Evolutionary conservation across 2,797 vertebrate genomes (phyloP).

Genomic region (Cottoperca gobio): DNA sequence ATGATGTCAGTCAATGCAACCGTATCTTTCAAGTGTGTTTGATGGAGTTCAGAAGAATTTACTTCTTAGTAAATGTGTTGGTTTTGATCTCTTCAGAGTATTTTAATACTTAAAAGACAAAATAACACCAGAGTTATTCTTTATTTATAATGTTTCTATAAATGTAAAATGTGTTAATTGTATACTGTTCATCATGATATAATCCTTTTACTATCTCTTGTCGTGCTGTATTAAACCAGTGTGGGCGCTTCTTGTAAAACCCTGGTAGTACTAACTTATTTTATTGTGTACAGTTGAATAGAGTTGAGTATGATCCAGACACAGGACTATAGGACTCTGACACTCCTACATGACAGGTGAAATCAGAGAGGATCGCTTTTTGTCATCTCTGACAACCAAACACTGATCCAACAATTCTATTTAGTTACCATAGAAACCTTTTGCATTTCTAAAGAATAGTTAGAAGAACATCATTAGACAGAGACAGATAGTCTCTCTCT

Average conservation of each 20-base stretch:
- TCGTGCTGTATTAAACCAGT: background rate
- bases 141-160: background rate
- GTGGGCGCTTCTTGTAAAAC: background rate
- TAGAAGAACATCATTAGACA: background rate
- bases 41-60: slow-evolving; percentile 2
- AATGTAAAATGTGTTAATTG: background rate
- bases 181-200: background rate
- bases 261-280: background rate
- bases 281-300: background rate
- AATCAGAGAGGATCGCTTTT: slow-evolving; percentile 7
- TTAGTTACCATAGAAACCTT: slow-evolving; percentile 79
- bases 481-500: background rate
- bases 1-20: slow-evolving; percentile 10
- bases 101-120: background rate
- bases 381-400: slow-evolving; percentile 29
- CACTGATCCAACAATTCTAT: slow-evolving; percentile 53
- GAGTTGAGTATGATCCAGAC: background rate
- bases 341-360: background rate
- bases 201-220: background rate
- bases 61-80: background rate
- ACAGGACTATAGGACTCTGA: background rate
- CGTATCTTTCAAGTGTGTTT: background rate
- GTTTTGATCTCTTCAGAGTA: background rate
- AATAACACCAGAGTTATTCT: background rate
- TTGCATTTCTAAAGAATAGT: slow-evolving; percentile 54